Conservation (phyloP, 1,140 invertebrate species). For the Coenobita brevimanus region DNA sequence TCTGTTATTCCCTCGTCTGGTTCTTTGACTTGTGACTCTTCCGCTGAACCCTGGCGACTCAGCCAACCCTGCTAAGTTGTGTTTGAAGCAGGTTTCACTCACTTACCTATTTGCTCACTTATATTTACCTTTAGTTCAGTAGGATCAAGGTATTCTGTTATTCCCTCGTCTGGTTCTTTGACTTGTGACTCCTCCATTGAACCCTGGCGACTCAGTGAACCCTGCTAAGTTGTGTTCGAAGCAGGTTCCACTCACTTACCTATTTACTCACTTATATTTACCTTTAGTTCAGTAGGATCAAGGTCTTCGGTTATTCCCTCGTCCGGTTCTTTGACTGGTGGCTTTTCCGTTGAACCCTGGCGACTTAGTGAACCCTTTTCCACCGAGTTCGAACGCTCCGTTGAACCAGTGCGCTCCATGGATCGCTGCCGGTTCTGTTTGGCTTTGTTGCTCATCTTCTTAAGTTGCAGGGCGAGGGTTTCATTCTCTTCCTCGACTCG, state of each 20-base stretch:
- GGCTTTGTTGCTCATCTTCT: conserved; percentile 86
- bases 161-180: conserved; percentile 58
- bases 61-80: conserved; percentile 58
- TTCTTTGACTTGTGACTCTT: conserved; percentile 60
- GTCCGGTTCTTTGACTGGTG: conserved; percentile 56
- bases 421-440: conserved; percentile 68
- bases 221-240: conserved; percentile 52
- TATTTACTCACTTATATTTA: not conserved
- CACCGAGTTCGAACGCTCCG: conserved; percentile 55
- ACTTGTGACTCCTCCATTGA: conserved; percentile 56
- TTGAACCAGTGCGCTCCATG: conserved; percentile 60
- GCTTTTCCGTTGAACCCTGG: conserved; percentile 66
- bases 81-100: no score
- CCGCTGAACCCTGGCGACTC: conserved; percentile 62
- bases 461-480: conserved; percentile 90
- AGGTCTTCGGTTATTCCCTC: conserved; percentile 63
- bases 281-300: conserved; percentile 68
- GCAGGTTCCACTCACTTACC: not conserved
- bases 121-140: conserved; percentile 63
- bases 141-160: conserved; percentile 66
- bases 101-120: no score
- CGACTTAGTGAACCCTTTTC: conserved; percentile 63
- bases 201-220: conserved; percentile 65
- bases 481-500: conserved; percentile 96
- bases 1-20: conserved; percentile 59